Evolutionary conservation across 2,888 invertebrate genomes (phyloP).

Genomic region (Adineta ricciae): DNA sequence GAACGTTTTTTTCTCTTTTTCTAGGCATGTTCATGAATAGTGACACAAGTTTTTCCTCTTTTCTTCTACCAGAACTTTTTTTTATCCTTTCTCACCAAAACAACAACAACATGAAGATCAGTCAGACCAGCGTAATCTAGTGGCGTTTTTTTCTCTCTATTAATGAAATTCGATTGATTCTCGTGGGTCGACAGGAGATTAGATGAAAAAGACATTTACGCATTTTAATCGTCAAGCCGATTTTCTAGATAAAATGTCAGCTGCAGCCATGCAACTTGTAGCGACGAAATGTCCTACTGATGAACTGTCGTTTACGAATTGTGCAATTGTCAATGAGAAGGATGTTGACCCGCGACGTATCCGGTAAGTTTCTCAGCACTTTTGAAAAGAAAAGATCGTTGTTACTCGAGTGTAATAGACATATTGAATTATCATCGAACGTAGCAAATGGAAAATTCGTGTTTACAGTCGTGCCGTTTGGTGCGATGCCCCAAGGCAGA

Average conservation of each 20-base stretch:
- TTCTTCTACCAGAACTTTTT: not conserved
- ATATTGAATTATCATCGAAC: slow-evolving; percentile 56
- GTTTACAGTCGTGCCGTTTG: slow-evolving; percentile 69
- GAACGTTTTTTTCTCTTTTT: not conserved
- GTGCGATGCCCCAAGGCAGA: slow-evolving; percentile 66
- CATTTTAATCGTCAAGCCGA: no score
- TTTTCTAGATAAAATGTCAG: not conserved
- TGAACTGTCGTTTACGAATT: slow-evolving; percentile 52
- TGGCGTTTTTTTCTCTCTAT: not conserved
- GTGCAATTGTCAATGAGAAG: slow-evolving; percentile 71
- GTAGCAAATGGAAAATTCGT: slow-evolving; percentile 57
- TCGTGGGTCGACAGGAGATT: not conserved
- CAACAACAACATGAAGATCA: not conserved
- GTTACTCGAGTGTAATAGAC: no score
- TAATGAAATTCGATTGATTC: not conserved
- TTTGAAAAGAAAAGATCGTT: no score
- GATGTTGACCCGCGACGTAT: slow-evolving; percentile 69
- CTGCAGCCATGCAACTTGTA: slow-evolving; percentile 54
- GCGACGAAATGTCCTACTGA: slow-evolving; percentile 58
- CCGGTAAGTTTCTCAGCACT: slow-evolving; percentile 56
- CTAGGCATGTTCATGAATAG: not conserved
- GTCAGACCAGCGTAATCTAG: not conserved
- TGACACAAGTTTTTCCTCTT: not conserved
- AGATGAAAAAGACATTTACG: not conserved
- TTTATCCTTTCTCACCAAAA: not conserved